A percentile compares a stretch with the other conserved stretches of the same genome.
Conservation (phyloP, 2,113 vertebrate species). For the Asarcornis scutulata region DNA sequence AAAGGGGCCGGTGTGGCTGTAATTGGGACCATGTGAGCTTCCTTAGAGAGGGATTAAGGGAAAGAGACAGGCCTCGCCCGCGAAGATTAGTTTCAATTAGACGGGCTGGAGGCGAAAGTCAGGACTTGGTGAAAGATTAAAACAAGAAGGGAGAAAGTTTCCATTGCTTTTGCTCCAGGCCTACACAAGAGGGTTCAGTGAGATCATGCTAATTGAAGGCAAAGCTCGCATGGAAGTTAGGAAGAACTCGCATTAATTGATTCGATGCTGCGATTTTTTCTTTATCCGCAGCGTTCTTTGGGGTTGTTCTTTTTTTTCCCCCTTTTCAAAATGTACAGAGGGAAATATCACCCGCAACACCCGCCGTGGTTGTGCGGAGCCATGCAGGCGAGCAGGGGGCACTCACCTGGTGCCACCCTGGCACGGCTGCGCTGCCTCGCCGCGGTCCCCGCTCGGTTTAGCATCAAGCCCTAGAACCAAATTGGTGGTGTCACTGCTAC, state of each 20-base stretch:
- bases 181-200: slow-evolving; percentile 75
- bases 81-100: slow-evolving; percentile 99
- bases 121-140: slow-evolving; percentile 86
- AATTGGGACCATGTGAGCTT: slow-evolving; percentile 99
- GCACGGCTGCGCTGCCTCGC: neutral
- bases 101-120: slow-evolving; percentile 93
- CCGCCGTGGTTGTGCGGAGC: neutral
- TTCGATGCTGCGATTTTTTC: slow-evolving; percentile 68
- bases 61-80: slow-evolving; percentile 95
- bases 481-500: neutral
- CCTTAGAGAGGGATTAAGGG: slow-evolving; percentile 89
- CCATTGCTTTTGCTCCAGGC: slow-evolving; percentile 77
- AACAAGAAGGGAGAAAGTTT: slow-evolving; percentile 85
- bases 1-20: slow-evolving; percentile 86
- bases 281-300: slow-evolving; percentile 39
- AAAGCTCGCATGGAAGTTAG: slow-evolving; percentile 68
- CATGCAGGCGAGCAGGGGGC: neutral
- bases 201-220: slow-evolving; percentile 82
- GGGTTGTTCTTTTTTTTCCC: neutral
- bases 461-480: neutral
- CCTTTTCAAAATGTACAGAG: neutral
- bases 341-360: neutral
- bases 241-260: slow-evolving; percentile 73
- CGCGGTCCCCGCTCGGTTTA: neutral
- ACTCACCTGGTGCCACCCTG: neutral